Conservation (phyloP, 2,797 vertebrate species). For the Erethizon dorsatum region DNA sequence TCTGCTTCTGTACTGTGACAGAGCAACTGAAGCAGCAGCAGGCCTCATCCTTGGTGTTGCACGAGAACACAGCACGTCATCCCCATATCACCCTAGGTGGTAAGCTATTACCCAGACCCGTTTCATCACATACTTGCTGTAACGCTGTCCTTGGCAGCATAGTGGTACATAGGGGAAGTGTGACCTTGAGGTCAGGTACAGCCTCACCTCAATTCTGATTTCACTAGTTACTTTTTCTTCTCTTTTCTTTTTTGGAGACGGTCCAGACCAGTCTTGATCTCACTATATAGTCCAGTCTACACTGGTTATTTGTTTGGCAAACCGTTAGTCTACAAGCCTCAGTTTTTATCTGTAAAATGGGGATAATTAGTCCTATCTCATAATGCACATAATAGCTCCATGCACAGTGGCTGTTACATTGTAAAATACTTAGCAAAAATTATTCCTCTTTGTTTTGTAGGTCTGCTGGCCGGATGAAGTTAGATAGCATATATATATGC, state of each 20-base stretch:
- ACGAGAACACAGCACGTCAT: conserved; percentile 45
- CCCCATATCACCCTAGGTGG: conserved; percentile 2
- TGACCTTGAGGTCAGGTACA: conserved; percentile 28
- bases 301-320: background rate
- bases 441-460: conserved; percentile 44
- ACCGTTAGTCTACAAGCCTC: conserved; percentile 2
- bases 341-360: conserved; percentile 38
- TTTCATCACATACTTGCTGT: background rate
- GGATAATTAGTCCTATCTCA: background rate
- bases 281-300: background rate
- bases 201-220: background rate
- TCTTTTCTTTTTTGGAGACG: background rate
- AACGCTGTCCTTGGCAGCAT: background rate
- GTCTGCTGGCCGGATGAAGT: conserved; percentile 44
- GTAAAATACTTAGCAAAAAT: conserved; percentile 30
- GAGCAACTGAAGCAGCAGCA: conserved; percentile 86
- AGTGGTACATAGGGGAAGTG: background rate
- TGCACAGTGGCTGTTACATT: background rate
- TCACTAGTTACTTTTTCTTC: background rate
- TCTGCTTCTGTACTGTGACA: conserved; percentile 82
- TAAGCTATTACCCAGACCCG: conserved; percentile 63
- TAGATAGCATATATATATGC: conserved; percentile 60
- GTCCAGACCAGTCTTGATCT: background rate
- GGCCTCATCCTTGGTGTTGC: background rate
- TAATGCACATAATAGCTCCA: background rate